phyloP scores from a whole-genome alignment of 2,888 invertebrate genomes.

The Abrostola triplasia region DNA sequence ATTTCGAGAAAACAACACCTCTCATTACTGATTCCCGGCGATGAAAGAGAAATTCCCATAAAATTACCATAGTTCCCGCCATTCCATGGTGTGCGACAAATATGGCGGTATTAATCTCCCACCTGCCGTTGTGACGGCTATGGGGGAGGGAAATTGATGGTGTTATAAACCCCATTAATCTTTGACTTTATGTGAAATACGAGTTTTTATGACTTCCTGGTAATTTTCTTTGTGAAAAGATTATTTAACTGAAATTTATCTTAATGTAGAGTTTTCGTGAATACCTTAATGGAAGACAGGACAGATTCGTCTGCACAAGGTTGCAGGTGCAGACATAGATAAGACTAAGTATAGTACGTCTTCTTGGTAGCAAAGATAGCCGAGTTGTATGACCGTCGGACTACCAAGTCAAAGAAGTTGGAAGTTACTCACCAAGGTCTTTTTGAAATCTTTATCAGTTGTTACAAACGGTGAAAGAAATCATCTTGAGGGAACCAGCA shows the following conservation, averaged over 20 bases:
- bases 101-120: conserved; percentile 35
- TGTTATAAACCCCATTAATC: conserved; percentile 43
- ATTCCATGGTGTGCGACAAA: conserved; percentile 44
- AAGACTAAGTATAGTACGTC: no score
- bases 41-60: conserved; percentile 28
- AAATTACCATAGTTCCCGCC: conserved; percentile 27
- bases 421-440: no score
- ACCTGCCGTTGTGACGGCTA: conserved; percentile 40
- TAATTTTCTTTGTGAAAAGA: not conserved
- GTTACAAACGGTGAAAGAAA: no score
- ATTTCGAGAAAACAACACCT: conserved; percentile 2
- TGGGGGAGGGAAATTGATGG: conserved; percentile 51
- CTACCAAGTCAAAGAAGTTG: no score
- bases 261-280: not conserved
- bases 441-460: no score
- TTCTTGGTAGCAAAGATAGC: no score
- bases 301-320: no score
- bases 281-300: no score
- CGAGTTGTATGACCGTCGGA: no score
- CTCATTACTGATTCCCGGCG: conserved; percentile 38
- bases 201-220: conserved; percentile 13
- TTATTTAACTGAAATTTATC: not conserved
- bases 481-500: no score
- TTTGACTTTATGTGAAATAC: conserved; percentile 12
- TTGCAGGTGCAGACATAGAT: no score